Evolutionary conservation across 2,888 invertebrate genomes (phyloP), one percentile per base, ranked within the genome.

Genomic region (Euplagia quadripunctaria): DNA sequence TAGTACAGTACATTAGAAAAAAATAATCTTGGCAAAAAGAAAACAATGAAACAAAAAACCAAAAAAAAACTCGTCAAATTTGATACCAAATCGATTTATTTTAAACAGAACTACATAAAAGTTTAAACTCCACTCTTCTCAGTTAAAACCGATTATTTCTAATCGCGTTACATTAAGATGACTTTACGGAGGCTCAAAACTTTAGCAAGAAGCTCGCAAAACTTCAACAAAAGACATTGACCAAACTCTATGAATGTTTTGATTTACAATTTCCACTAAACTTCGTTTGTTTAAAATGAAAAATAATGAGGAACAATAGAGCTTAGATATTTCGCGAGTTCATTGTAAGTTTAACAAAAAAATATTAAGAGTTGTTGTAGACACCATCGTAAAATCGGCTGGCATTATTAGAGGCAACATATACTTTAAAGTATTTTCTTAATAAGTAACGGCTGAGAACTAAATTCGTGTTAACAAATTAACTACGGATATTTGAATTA

Each of bases 141-240:
- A 17, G 76, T 76, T 71, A 73, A 75, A 79, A 83, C 77, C 79
- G 83, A 84, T 82, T 81, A 79, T 78, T 81, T 75, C 49, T 87
- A 89, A 90, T 90, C 89, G 85, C 82, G 82, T 90, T 88, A 81
- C 81, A 79, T 72, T 79, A 81, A 86, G 84, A 89, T 89, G 87
- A 88, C 86, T 89, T 88, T 85, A 80, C 78, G 82, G 86, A 84
- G 80, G 78, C 76, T 82, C 74, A 83, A 43, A 85, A 88, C 84
- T 87, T 88, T 83, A 64, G 70, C 79, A 78, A 82, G 85, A 82
- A 83, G 79, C 86, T 89, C 80, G 31, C 75, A 75, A 79, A 86
- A 83, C 80, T 89, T 81, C 75, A 87, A 92, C 91, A 92, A 92
- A 88, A 85, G 85, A 75, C 77, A 79, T 80, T 83, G 85, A 86